Percentiles rank a stretch among this genome's conserved stretches.
Conservation (phyloP, 2,797 vertebrate genomes). For the Sebastes oblongus region DNA sequence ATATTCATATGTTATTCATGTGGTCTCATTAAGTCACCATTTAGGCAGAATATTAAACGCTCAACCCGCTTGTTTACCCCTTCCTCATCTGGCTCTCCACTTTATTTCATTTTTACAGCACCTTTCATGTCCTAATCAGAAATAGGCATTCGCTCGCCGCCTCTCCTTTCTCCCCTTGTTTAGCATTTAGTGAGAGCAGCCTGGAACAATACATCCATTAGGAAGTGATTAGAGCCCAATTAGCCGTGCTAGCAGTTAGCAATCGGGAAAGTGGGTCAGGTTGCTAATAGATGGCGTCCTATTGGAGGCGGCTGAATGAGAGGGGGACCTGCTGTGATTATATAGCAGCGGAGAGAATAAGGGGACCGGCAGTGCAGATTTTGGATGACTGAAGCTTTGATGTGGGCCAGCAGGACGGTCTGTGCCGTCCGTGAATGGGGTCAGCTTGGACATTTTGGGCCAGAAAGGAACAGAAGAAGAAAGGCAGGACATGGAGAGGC, state of each 20-base stretch:
- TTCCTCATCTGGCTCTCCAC: constrained; percentile 20
- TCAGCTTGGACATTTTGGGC: constrained; percentile 37
- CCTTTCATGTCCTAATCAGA: constrained; percentile 66
- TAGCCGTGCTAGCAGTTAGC: constrained; percentile 77
- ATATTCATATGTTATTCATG: constrained; percentile 18
- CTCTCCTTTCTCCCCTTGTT: constrained; percentile 50
- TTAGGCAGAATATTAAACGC: constrained; percentile 30
- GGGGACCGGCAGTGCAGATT: constrained; percentile 47
- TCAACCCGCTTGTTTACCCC: constrained; percentile 24
- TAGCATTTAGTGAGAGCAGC: constrained; percentile 67
- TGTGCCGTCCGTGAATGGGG: constrained; percentile 45
- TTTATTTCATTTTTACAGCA: constrained; percentile 49
- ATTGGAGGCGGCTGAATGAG: constrained; percentile 63
- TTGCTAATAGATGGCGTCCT: constrained; percentile 76
- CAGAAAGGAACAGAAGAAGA: constrained; percentile 33
- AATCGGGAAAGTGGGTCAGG: constrained; percentile 80
- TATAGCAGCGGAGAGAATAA: constrained; percentile 28
- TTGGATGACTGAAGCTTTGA: constrained; percentile 55
- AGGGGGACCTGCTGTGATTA: constrained; percentile 53
- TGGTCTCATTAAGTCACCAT: constrained; percentile 31
- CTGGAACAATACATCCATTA: constrained; percentile 81
- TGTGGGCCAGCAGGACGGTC: constrained; percentile 43
- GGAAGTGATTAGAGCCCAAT: constrained; percentile 83
- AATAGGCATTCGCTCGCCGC: constrained; percentile 23
- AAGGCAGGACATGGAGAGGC: constrained; percentile 23